Percentiles rank a stretch among this genome's conserved stretches.
Conservation (phyloP, 2,888 invertebrate genomes). For the Molorchus minor region DNA sequence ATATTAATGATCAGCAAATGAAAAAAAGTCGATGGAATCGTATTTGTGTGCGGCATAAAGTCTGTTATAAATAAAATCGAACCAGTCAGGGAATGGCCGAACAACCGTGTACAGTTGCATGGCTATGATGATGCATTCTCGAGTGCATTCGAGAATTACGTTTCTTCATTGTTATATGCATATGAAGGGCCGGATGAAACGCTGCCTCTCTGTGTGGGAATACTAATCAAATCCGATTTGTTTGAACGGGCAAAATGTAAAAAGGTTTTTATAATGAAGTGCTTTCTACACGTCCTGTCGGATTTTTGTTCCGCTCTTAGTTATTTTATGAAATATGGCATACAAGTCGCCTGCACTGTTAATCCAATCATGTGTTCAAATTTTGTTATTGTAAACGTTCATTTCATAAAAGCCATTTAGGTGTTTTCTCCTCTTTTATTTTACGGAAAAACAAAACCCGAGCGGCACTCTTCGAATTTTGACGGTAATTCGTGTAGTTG, state of each 20-base stretch:
- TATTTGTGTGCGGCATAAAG: constrained; percentile 10
- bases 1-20: not conserved
- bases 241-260: constrained; percentile 58
- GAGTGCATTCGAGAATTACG: constrained; percentile 54
- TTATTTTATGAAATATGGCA: constrained; percentile 54
- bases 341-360: constrained; percentile 51
- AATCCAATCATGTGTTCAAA: constrained; percentile 55
- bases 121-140: constrained; percentile 46
- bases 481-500: constrained; percentile 34
- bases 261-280: constrained; percentile 60
- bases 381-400: constrained; percentile 56
- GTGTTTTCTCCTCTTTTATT: constrained; percentile 37
- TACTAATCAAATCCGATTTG: constrained; percentile 60
- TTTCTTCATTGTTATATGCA: constrained; percentile 55
- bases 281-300: constrained; percentile 57
- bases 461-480: constrained; percentile 32
- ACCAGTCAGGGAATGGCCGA: constrained; percentile 19
- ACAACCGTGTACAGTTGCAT: constrained; percentile 25
- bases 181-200: constrained; percentile 48
- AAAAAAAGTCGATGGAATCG: not conserved
- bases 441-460: constrained; percentile 35
- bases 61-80: constrained; percentile 12
- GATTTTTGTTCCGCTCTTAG: constrained; percentile 56
- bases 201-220: constrained; percentile 46
- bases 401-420: constrained; percentile 53